A percentile compares a stretch with the other conserved stretches of the same genome.
phyloP scores from a whole-genome alignment of 2,888 invertebrate genomes.

The Drepana falcataria region DNA sequence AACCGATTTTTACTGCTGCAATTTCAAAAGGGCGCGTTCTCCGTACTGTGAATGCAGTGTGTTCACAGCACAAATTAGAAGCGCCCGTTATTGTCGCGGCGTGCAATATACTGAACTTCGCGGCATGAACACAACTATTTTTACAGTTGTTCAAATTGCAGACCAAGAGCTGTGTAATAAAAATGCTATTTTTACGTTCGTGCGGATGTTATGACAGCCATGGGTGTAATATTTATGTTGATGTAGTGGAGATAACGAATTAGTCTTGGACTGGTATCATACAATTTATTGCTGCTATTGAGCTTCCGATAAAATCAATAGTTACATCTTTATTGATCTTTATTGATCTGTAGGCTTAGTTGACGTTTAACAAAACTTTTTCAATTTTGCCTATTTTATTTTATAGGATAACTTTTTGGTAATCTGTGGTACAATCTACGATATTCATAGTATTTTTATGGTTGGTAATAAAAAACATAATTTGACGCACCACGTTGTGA shows the following conservation, averaged over 20 bases:
- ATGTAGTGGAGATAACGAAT: not conserved
- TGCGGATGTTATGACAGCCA: not conserved
- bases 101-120: conserved; percentile 42
- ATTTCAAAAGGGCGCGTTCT: conserved; percentile 14
- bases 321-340: no score
- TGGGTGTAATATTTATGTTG: not conserved
- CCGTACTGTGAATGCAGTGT: conserved; percentile 21
- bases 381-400: no score
- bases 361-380: no score
- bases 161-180: conserved; percentile 19
- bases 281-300: no score
- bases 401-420: no score
- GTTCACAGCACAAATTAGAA: conserved; percentile 20
- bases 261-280: not conserved
- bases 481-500: no score
- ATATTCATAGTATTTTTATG: no score
- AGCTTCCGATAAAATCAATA: not conserved
- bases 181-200: not conserved
- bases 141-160: conserved; percentile 34
- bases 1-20: conserved; percentile 6
- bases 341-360: no score
- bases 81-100: conserved; percentile 36
- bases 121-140: conserved; percentile 42
- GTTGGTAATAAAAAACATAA: no score
- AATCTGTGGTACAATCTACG: no score